Percentiles rank a stretch among this genome's conserved stretches.
Conservation (phyloP, 2,888 invertebrate genomes). For the Julus scanicus region DNA sequence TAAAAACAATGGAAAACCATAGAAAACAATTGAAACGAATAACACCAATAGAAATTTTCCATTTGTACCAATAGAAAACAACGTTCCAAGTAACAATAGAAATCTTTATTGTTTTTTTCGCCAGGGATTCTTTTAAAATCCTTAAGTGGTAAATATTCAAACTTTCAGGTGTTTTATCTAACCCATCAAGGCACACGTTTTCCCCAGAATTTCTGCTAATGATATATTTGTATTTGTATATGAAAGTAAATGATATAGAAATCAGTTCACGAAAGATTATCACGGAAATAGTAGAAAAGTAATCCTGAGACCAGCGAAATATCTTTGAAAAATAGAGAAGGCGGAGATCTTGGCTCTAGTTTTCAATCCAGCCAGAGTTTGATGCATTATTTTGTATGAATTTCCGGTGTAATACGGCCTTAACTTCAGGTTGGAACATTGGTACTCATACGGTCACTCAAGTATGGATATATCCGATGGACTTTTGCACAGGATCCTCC, state of each 20-base stretch:
- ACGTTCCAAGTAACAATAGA: too few relatives aligned
- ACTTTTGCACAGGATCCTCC: conserved; percentile 36
- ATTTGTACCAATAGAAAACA: too few relatives aligned
- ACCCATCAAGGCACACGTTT: too few relatives aligned
- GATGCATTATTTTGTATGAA: conserved; percentile 17
- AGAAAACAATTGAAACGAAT: too few relatives aligned
- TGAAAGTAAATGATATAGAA: neutral
- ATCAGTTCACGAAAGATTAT: neutral
- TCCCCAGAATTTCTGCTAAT: too few relatives aligned
- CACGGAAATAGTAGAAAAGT: neutral
- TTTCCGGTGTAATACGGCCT: conserved; percentile 21
- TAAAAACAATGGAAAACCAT: too few relatives aligned
- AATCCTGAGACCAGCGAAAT: neutral
- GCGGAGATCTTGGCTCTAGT: conserved; percentile 38
- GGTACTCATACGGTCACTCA: neutral
- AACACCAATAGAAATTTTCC: too few relatives aligned
- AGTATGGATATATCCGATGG: conserved; percentile 8
- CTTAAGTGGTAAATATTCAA: too few relatives aligned
- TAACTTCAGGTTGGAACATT: conserved; percentile 26
- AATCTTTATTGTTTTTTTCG: too few relatives aligned
- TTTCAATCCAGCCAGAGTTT: neutral
- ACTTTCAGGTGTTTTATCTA: too few relatives aligned
- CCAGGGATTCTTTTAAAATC: too few relatives aligned
- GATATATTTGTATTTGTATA: neutral
- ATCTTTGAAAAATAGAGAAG: neutral